Conservation (phyloP, 2,888 invertebrate genomes). For the Eristalis tenax region DNA sequence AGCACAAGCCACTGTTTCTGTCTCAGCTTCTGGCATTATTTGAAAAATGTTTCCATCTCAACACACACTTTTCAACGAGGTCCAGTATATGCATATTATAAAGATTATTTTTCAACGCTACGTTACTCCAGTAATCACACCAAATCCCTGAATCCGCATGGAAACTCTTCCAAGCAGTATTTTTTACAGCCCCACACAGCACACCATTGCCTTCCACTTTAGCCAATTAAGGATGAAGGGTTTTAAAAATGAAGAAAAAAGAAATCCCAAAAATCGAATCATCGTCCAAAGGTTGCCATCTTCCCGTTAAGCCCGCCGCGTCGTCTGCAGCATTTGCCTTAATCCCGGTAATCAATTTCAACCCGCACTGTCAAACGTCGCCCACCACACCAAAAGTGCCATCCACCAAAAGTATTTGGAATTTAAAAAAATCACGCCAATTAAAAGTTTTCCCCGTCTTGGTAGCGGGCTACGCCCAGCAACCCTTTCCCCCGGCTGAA, state of each 20-base stretch:
- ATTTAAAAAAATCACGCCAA: constrained; percentile 69
- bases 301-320: not conserved
- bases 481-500: constrained; percentile 45
- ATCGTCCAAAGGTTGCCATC: not conserved
- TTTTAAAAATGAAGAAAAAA: not conserved
- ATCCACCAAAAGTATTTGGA: constrained; percentile 54
- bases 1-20: too few species aligned
- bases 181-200: not conserved
- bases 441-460: constrained; percentile 58
- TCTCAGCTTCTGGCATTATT: too few species aligned
- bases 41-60: too few species aligned
- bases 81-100: too few species aligned
- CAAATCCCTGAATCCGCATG: not conserved
- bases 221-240: not conserved
- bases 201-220: not conserved
- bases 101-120: too few species aligned
- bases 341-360: constrained; percentile 64
- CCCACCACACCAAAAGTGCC: constrained; percentile 34
- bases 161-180: not conserved
- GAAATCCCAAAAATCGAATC: not conserved
- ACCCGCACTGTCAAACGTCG: constrained; percentile 51
- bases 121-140: not conserved
- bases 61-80: too few species aligned
- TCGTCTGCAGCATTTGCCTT: constrained; percentile 6
- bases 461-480: constrained; percentile 41